Conservation (phyloP, 2,113 vertebrate genomes). For the Cyanoramphus novaezelandiae region DNA sequence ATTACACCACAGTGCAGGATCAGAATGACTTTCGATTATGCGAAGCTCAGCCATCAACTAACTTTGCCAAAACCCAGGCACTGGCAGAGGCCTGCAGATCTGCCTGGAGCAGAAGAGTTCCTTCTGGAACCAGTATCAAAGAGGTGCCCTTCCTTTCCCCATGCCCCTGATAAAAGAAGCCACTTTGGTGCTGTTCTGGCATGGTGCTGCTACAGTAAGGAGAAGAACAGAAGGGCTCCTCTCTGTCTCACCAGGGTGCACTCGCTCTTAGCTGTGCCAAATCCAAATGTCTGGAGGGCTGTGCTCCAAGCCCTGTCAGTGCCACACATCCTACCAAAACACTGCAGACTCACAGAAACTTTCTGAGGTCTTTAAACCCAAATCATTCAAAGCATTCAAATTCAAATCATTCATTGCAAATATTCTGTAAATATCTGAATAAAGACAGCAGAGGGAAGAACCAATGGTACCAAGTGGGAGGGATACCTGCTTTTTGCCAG, state of each 20-base stretch:
- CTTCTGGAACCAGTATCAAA: background rate
- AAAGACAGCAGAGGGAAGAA: background rate
- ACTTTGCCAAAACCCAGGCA: constrained; percentile 56
- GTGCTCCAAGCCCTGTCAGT: background rate
- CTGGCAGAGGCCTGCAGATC: background rate
- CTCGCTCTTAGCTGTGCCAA: background rate
- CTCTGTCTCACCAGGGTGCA: background rate
- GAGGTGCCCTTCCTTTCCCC: background rate
- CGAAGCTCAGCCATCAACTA: constrained; percentile 52
- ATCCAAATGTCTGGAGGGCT: background rate
- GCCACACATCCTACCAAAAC: background rate
- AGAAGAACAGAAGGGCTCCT: background rate
- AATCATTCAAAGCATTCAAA: background rate
- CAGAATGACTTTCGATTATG: constrained; percentile 73
- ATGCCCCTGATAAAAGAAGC: background rate
- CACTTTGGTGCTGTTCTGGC: background rate
- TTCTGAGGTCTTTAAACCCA: background rate
- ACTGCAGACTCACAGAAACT: background rate
- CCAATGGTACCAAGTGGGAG: background rate
- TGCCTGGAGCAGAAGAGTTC: background rate
- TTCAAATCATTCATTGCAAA: no score
- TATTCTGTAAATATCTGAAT: background rate
- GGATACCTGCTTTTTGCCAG: background rate
- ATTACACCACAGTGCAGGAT: constrained; percentile 75
- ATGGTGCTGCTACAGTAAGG: rapidly evolving